Percentiles rank a stretch among this genome's conserved stretches.
Evolutionary conservation across 2,888 invertebrate genomes (phyloP).

Genomic region (Troides helena): DNA sequence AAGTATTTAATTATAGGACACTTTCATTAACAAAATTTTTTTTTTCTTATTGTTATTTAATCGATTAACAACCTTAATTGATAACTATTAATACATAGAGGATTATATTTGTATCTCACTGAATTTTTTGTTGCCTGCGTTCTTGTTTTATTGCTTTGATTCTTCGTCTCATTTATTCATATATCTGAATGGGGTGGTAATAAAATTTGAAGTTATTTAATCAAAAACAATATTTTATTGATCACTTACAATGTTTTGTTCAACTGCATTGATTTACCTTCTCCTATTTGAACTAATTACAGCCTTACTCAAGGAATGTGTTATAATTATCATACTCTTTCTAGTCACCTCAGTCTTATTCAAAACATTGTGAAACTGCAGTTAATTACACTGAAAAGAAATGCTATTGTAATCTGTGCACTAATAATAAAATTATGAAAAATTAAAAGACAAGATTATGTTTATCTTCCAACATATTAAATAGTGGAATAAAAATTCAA

Average conservation of each 20-base stretch:
- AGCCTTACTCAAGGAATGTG: constrained; percentile 75
- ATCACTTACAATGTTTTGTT: constrained; percentile 73
- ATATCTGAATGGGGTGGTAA: constrained; percentile 1
- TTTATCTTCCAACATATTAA: constrained; percentile 13
- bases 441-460: constrained; percentile 4
- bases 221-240: constrained; percentile 54
- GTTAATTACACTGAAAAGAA: constrained; percentile 37
- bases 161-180: too few relatives aligned
- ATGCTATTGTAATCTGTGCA: constrained; percentile 33
- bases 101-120: too few relatives aligned
- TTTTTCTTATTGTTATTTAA: neutral
- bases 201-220: constrained; percentile 36
- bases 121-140: too few relatives aligned
- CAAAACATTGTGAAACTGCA: constrained; percentile 48
- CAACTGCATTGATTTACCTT: constrained; percentile 51
- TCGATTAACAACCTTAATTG: neutral
- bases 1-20: neutral
- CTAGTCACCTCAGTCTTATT: constrained; percentile 57
- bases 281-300: constrained; percentile 59
- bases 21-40: too few relatives aligned
- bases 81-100: too few relatives aligned
- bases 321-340: constrained; percentile 30
- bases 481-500: constrained; percentile 22
- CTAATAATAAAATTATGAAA: constrained; percentile 22
- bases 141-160: too few relatives aligned